Conservation (phyloP, 2,888 invertebrate species). For the Laspeyria flexula region DNA sequence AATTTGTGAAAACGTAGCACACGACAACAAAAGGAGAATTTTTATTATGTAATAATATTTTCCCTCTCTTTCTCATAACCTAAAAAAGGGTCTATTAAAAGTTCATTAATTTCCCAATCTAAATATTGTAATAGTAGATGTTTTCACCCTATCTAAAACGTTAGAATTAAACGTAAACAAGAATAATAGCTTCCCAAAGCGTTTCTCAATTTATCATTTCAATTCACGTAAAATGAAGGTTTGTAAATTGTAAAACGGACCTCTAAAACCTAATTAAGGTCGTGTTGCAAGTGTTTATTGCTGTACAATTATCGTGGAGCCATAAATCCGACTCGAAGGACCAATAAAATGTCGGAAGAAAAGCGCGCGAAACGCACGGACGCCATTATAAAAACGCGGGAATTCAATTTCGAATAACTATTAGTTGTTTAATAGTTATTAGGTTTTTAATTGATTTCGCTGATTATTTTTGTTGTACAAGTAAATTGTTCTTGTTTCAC, state of each 20-base stretch:
- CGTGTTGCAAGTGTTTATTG: conserved; percentile 69
- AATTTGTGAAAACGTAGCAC: too few species aligned
- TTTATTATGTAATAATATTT: too few species aligned
- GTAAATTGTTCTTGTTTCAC: too few species aligned
- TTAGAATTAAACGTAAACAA: neutral
- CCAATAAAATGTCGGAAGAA: conserved; percentile 66
- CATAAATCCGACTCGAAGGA: conserved; percentile 69
- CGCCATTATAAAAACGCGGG: conserved; percentile 43
- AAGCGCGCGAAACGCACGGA: conserved; percentile 53
- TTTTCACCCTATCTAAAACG: neutral
- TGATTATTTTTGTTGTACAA: conserved; percentile 4
- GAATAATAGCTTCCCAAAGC: neutral
- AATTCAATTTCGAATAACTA: conserved; percentile 39
- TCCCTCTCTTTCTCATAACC: too few species aligned
- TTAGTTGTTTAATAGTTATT: conserved; percentile 36
- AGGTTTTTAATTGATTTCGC: conserved; percentile 19
- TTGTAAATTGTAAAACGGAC: conserved; percentile 48
- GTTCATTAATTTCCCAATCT: neutral
- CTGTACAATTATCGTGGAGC: conserved; percentile 57
- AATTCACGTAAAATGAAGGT: conserved; percentile 20
- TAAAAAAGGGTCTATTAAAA: neutral
- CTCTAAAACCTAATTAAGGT: conserved; percentile 64
- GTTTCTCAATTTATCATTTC: conserved; percentile 9
- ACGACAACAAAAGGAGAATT: too few species aligned
- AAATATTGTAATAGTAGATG: neutral